Percentiles rank a stretch among this genome's conserved stretches.
Evolutionary conservation across 1,140 invertebrate genomes (phyloP).

Genomic region (Akabosia matsudoensis): DNA sequence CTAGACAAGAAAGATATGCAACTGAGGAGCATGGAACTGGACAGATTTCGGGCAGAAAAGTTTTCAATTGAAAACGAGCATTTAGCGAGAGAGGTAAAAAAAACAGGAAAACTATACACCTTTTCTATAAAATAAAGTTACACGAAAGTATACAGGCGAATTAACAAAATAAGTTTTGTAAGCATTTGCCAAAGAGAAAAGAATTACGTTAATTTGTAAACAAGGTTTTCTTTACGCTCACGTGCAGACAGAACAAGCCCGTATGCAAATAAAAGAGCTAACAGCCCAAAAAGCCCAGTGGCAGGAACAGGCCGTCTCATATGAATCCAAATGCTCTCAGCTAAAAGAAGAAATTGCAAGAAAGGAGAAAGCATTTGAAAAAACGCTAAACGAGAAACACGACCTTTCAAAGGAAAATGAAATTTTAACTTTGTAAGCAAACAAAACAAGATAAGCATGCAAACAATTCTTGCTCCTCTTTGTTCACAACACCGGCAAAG

Average conservation of each 20-base stretch:
- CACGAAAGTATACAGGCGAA: too few relatives aligned
- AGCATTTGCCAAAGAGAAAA: too few relatives aligned
- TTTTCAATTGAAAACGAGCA: constrained; percentile 5
- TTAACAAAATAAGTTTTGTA: too few relatives aligned
- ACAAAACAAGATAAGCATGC: too few relatives aligned
- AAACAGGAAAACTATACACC: too few relatives aligned
- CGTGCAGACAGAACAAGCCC: background rate
- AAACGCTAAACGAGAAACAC: background rate
- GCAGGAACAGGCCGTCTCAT: constrained; percentile 27
- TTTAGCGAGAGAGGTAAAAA: background rate
- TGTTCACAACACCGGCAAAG: too few relatives aligned
- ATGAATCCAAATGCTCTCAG: constrained; percentile 26
- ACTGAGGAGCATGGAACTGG: background rate
- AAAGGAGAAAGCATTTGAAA: constrained; percentile 1
- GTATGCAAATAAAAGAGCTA: constrained; percentile 9
- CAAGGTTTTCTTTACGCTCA: too few relatives aligned
- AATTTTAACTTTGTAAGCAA: constrained; percentile 7
- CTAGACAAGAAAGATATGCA: constrained; percentile 33
- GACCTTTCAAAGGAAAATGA: constrained; percentile 9
- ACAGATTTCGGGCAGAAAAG: background rate
- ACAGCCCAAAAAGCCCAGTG: constrained; percentile 30
- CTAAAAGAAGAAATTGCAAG: constrained; percentile 28
- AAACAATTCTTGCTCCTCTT: background rate
- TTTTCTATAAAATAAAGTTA: too few relatives aligned
- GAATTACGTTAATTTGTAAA: too few relatives aligned